Conservation (phyloP, 2,888 invertebrate species). For the Peribatodes rhomboidaria region DNA sequence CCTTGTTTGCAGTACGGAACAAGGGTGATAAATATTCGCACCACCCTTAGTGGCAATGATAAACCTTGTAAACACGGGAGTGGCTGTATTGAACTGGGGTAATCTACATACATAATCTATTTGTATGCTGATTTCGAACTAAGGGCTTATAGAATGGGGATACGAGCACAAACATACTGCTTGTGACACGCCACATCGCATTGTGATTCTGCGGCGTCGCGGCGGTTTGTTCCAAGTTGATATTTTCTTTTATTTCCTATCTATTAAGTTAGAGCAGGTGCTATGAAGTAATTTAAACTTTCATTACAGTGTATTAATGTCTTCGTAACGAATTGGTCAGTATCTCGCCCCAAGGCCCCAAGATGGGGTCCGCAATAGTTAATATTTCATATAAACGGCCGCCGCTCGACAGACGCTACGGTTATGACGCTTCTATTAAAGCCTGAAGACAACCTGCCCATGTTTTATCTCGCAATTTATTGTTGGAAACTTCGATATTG, state of each 20-base stretch:
- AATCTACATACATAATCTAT: slow-evolving; percentile 21
- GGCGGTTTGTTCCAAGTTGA: neutral
- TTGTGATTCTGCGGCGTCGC: no score
- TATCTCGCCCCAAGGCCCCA: neutral
- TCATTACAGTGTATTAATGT: slow-evolving; percentile 5
- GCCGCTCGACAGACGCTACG: neutral
- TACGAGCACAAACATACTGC: no score
- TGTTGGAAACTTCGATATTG: slow-evolving; percentile 8
- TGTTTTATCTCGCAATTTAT: slow-evolving; percentile 24
- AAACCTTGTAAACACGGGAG: slow-evolving; percentile 22
- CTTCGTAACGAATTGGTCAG: neutral
- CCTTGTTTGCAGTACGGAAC: slow-evolving; percentile 26
- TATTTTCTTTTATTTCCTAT: neutral
- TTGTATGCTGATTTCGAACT: slow-evolving; percentile 7
- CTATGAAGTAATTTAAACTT: neutral
- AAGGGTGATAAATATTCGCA: slow-evolving; percentile 26
- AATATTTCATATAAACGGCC: slow-evolving; percentile 17
- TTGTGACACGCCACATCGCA: neutral
- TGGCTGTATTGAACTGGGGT: slow-evolving; percentile 12
- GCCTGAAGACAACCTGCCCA: slow-evolving; percentile 13
- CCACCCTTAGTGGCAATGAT: slow-evolving; percentile 24
- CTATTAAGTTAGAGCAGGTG: neutral
- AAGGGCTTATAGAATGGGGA: neutral
- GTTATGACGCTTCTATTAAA: slow-evolving; percentile 12
- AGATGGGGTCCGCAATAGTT: slow-evolving; percentile 2